A percentile compares a stretch with the other conserved stretches of the same genome.
Evolutionary conservation across 1,140 invertebrate genomes (phyloP).

Genomic region (Drosophila equinoxialis): DNA sequence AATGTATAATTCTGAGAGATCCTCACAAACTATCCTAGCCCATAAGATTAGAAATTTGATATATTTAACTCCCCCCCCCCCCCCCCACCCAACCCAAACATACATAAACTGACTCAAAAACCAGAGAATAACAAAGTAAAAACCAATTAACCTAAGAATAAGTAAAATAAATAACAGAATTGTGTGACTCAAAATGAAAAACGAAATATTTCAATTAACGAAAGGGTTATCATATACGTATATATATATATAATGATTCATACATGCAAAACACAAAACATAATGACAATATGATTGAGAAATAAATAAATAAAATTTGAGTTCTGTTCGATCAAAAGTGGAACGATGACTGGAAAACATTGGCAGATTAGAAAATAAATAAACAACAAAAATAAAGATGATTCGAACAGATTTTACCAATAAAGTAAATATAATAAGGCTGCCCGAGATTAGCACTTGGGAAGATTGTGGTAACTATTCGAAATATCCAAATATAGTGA

Average conservation of each 20-base stretch:
- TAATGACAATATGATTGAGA: neutral
- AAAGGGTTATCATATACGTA: neutral
- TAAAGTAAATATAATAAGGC: constrained; percentile 2
- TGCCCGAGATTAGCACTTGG: neutral
- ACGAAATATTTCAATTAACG: neutral
- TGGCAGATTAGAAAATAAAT: neutral
- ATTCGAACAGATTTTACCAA: neutral
- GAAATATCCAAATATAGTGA: neutral
- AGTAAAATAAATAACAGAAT: constrained; percentile 1
- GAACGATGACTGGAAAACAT: neutral
- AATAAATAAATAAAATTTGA: constrained; percentile 29
- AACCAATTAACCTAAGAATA: neutral
- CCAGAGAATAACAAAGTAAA: neutral
- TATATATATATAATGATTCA: constrained; percentile 4
- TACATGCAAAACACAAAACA: constrained; percentile 4
- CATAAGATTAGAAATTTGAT: constrained; percentile 39
- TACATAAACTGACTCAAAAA: constrained; percentile 48
- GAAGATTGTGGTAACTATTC: neutral
- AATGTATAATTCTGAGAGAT: constrained; percentile 46
- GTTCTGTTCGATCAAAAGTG: constrained; percentile 10
- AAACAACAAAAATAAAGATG: neutral
- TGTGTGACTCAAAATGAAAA: constrained; percentile 1
- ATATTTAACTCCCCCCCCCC: constrained; percentile 18
- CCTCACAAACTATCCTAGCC: constrained; percentile 47
- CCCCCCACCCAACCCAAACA: too few species aligned